These are phyloP conservation scores for Zygaena filipendulae DNA, from an alignment of 2,888 invertebrate species.

Conservation along the genomic window DNA sequence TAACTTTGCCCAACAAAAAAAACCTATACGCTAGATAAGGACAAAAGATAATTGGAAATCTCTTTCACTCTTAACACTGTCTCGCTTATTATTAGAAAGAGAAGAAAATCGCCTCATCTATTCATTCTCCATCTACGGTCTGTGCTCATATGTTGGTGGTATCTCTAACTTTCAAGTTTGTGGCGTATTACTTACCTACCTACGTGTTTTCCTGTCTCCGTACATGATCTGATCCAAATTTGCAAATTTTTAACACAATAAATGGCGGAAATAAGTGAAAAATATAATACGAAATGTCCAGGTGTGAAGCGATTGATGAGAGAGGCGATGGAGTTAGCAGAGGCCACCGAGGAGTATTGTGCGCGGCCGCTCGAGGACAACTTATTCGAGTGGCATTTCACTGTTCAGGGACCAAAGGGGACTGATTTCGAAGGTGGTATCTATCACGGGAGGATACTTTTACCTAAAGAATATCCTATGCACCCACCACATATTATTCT, in stretches of 20 bases:
- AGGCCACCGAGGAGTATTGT: slow-evolving; percentile 89
- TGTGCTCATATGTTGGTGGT: no score
- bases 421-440: slow-evolving; percentile 91
- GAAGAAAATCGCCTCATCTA: no score
- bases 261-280: slow-evolving; percentile 55
- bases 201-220: no score
- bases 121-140: no score
- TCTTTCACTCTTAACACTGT: no score
- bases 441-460: slow-evolving; percentile 91
- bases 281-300: slow-evolving; percentile 67
- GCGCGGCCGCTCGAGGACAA: slow-evolving; percentile 94
- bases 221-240: no score
- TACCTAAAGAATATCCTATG: slow-evolving; percentile 97
- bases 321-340: slow-evolving; percentile 87
- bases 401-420: slow-evolving; percentile 88
- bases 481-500: slow-evolving; percentile 96
- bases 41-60: no score
- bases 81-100: no score
- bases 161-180: no score
- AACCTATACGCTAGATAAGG: no score
- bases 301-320: slow-evolving; percentile 95
- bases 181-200: no score
- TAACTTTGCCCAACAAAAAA: no score
- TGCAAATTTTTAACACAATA: slow-evolving; percentile 6
- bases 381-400: slow-evolving; percentile 98